phyloP scores from a whole-genome alignment of 2,888 invertebrate species.

The Linnaemya tessellans region DNA sequence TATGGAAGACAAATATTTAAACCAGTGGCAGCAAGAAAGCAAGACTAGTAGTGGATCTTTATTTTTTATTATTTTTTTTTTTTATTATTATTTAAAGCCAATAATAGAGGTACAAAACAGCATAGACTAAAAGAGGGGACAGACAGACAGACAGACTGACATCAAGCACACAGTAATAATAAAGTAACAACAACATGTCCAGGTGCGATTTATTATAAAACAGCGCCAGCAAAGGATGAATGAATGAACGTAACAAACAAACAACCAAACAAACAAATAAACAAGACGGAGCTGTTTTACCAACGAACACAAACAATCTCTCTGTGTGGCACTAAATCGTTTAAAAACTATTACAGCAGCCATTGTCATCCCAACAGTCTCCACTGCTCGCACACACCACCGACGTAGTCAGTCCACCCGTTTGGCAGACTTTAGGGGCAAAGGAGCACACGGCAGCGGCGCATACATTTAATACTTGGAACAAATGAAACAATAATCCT shows the following conservation, averaged over 20 bases:
- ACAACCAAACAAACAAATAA: conserved; percentile 13
- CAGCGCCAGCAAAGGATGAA: conserved; percentile 16
- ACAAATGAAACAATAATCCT: conserved; percentile 79
- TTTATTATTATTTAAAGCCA: conserved; percentile 10
- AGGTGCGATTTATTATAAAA: conserved; percentile 79
- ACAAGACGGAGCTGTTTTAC: conserved; percentile 43
- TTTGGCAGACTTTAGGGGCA: neutral
- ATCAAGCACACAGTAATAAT: conserved; percentile 54
- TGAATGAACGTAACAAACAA: neutral
- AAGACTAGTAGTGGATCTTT: conserved; percentile 51
- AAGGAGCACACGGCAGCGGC: neutral
- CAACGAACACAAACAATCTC: conserved; percentile 24
- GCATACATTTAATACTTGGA: conserved; percentile 64
- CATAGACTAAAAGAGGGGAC: neutral
- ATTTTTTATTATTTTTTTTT: neutral
- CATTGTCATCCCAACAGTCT: conserved; percentile 53
- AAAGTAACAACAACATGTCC: conserved; percentile 75
- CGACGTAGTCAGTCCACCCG: neutral
- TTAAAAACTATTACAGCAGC: conserved; percentile 67
- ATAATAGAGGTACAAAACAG: conserved; percentile 52
- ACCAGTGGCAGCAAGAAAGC: conserved; percentile 5
- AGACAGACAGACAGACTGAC: conserved; percentile 1
- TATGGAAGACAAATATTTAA: conserved; percentile 34
- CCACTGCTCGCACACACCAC: conserved; percentile 3
- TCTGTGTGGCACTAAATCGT: conserved; percentile 69